Conservation (phyloP, 2,113 vertebrate genomes). For the Urocynchramus pylzowi region DNA sequence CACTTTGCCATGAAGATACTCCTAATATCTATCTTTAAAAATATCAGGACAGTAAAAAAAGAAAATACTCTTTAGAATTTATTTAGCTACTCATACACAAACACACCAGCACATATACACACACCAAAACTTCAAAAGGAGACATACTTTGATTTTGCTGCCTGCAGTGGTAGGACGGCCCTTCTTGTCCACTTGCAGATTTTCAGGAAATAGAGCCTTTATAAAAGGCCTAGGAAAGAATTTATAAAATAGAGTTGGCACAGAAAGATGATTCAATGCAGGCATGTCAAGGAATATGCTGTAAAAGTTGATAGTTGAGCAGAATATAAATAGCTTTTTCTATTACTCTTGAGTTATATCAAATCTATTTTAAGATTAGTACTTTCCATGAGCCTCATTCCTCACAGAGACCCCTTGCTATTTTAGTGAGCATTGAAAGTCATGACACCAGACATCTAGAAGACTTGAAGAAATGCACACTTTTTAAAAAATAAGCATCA, state of each 20-base stretch:
- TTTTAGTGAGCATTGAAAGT: background rate
- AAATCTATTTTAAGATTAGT: background rate
- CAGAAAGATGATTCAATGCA: background rate
- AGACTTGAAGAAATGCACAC: background rate
- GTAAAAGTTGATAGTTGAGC: background rate
- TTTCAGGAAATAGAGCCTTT: conserved; percentile 92
- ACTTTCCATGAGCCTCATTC: background rate
- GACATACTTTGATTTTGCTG: conserved; percentile 95
- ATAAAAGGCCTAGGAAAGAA: conserved; percentile 86
- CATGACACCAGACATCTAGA: background rate
- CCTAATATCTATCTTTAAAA: background rate
- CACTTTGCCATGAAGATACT: background rate
- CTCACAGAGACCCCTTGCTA: background rate
- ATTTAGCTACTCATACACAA: background rate
- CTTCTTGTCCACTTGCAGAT: conserved; percentile 95
- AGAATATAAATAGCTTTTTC: conserved; percentile 5
- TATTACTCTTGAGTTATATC: background rate
- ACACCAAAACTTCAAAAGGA: background rate
- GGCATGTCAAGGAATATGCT: background rate
- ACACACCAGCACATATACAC: background rate
- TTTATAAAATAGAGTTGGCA: background rate
- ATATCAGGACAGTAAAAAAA: background rate
- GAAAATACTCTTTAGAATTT: background rate
- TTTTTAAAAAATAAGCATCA: background rate
- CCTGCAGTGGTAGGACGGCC: conserved; percentile 94